Conservation (phyloP, 2,888 invertebrate genomes). For the Agonopterix subpropinquella region DNA sequence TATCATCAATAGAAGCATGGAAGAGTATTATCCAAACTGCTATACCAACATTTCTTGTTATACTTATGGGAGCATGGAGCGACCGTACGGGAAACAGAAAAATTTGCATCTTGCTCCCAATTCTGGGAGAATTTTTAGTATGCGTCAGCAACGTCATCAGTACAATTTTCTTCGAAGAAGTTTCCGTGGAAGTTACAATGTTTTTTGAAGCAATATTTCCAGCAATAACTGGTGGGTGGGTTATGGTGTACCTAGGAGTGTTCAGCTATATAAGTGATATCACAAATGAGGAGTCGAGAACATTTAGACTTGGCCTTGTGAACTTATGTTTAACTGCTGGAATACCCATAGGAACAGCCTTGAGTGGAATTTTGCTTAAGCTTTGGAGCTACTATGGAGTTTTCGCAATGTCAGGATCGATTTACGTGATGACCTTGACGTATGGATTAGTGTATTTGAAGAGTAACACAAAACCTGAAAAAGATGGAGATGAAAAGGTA, state of each 20-base stretch:
- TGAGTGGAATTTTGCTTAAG: conserved; percentile 68
- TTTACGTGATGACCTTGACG: conserved; percentile 55
- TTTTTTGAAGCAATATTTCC: conserved; percentile 71
- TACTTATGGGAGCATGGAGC: conserved; percentile 78
- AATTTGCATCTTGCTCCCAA: conserved; percentile 72
- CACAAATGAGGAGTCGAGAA: conserved; percentile 69
- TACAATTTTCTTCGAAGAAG: conserved; percentile 68
- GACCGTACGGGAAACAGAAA: conserved; percentile 75
- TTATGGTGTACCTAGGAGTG: conserved; percentile 72
- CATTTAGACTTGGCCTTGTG: conserved; percentile 75
- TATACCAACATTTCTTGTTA: conserved; percentile 69
- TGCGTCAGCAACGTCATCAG: conserved; percentile 66
- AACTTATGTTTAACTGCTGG: conserved; percentile 77
- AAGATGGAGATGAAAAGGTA: conserved; percentile 37
- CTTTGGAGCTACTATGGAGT: conserved; percentile 60
- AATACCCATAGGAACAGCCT: conserved; percentile 71
- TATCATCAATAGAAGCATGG: conserved; percentile 72
- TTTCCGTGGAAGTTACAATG: conserved; percentile 71
- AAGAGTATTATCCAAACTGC: conserved; percentile 74
- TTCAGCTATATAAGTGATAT: conserved; percentile 79
- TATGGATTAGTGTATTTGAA: conserved; percentile 51
- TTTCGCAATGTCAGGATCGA: conserved; percentile 41
- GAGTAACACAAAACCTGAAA: conserved; percentile 43
- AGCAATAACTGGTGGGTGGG: conserved; percentile 72
- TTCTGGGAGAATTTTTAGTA: conserved; percentile 68